Conservation (phyloP, 2,888 invertebrate species). For the Muschampia plurimacula region DNA sequence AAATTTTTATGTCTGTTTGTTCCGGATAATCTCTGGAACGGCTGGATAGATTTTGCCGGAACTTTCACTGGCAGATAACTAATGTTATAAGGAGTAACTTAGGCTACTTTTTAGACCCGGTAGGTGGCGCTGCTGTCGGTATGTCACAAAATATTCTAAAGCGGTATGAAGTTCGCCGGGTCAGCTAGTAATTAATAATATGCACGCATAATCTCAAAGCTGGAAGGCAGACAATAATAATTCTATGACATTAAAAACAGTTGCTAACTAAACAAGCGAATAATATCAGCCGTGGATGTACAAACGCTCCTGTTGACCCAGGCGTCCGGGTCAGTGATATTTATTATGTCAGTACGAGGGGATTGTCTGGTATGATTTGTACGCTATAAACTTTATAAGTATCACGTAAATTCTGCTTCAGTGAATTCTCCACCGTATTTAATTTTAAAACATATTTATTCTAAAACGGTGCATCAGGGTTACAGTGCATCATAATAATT, state of each 20-base stretch:
- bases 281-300: conserved; percentile 16
- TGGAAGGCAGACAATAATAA: not conserved
- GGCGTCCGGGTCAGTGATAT: conserved; percentile 33
- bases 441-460: not conserved
- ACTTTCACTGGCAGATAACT: too few relatives aligned
- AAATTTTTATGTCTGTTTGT: too few relatives aligned
- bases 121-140: too few relatives aligned
- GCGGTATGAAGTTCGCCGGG: too few relatives aligned
- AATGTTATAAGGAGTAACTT: too few relatives aligned
- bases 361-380: conserved; percentile 35
- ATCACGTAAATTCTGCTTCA: not conserved
- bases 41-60: too few relatives aligned
- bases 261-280: conserved; percentile 6
- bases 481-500: too few relatives aligned
- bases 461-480: too few relatives aligned
- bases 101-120: too few relatives aligned
- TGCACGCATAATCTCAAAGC: not conserved
- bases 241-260: conserved; percentile 8
- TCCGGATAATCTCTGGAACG: too few relatives aligned
- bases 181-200: not conserved
- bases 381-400: conserved; percentile 32
- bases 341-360: conserved; percentile 30
- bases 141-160: too few relatives aligned
- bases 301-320: conserved; percentile 26
- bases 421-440: not conserved